A percentile compares a stretch with the other conserved stretches of the same genome.
Evolutionary conservation across 2,797 vertebrate species (phyloP).

Genomic region (Synaphobranchus kaupii): DNA sequence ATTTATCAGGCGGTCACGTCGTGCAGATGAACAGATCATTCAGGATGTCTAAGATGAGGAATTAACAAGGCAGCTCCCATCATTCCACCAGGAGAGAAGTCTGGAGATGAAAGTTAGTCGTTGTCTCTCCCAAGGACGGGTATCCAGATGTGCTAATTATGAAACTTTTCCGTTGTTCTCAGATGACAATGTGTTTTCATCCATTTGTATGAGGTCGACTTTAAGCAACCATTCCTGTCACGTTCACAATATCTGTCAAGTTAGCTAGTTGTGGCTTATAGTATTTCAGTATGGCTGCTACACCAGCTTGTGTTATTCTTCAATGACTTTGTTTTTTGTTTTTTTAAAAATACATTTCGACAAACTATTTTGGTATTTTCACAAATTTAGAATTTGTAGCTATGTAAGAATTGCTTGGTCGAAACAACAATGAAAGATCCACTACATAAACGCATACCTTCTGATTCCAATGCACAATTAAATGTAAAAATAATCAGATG

Average conservation of each 20-base stretch:
- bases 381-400: neutral
- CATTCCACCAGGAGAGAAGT: conserved; percentile 55
- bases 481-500: neutral
- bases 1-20: conserved; percentile 36
- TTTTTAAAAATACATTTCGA: neutral
- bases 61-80: conserved; percentile 68
- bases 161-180: conserved; percentile 59
- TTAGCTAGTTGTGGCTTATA: neutral
- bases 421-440: neutral
- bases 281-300: neutral
- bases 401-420: neutral
- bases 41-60: conserved; percentile 48
- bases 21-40: conserved; percentile 55
- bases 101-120: conserved; percentile 70
- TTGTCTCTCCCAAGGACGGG: conserved; percentile 69
- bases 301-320: neutral
- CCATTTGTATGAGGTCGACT: conserved; percentile 28
- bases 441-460: neutral
- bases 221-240: conserved; percentile 47
- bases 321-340: neutral
- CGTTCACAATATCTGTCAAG: conserved; percentile 7
- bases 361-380: neutral
- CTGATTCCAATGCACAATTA: neutral
- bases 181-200: conserved; percentile 61
- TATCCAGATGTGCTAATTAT: conserved; percentile 67